Evolutionary conservation across 2,888 invertebrate genomes (phyloP).

Genomic region (Patella depressa): DNA sequence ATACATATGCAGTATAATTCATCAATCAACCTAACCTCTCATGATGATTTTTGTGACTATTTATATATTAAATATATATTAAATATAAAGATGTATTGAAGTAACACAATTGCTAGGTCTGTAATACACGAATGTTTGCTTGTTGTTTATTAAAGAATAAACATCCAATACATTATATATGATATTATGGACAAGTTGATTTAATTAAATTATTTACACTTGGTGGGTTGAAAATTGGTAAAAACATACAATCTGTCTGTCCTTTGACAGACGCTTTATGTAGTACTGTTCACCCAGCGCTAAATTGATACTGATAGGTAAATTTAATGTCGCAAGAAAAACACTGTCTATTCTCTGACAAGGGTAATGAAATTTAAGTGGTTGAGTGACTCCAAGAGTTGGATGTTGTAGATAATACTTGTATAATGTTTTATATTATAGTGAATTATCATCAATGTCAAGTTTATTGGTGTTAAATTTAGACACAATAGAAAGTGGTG

Average conservation of each 20-base stretch:
- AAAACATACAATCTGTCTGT: too few species aligned
- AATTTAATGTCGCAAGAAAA: too few species aligned
- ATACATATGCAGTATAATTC: too few species aligned
- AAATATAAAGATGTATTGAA: background rate
- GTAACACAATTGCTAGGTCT: background rate
- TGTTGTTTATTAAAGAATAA: too few species aligned
- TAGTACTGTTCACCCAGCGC: too few species aligned
- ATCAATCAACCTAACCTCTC: background rate
- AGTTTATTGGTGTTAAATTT: slow-evolving; percentile 85
- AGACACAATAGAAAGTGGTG: slow-evolving; percentile 77
- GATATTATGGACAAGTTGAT: too few species aligned
- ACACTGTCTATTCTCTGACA: background rate
- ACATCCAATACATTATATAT: too few species aligned
- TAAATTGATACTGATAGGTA: too few species aligned
- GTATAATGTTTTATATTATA: slow-evolving; percentile 35
- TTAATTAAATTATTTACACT: too few species aligned
- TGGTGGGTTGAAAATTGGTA: too few species aligned
- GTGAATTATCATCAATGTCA: slow-evolving; percentile 84
- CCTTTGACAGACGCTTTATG: too few species aligned
- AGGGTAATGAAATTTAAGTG: background rate
- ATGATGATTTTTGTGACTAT: background rate
- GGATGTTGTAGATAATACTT: background rate
- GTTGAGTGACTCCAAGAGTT: background rate
- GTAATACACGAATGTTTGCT: too few species aligned
- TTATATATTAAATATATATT: background rate